Conservation (phyloP, 2,888 invertebrate species). For the Lasioglossum vierecki region DNA sequence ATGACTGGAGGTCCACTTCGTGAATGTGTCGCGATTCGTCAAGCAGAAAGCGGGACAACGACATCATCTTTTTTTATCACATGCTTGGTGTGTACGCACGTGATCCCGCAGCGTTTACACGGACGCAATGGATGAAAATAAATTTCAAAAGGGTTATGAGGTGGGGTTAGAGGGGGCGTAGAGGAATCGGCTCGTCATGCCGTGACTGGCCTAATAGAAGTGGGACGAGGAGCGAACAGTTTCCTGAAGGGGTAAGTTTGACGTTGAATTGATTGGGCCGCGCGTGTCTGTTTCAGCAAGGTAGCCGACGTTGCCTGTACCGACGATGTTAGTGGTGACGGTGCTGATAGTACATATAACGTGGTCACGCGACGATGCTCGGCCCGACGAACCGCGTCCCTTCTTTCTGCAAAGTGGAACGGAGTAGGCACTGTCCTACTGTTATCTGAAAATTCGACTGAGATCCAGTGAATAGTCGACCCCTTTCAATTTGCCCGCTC, state of each 20-base stretch:
- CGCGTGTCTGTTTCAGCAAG: slow-evolving; percentile 67
- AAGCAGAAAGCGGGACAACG: neutral
- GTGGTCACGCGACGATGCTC: slow-evolving; percentile 70
- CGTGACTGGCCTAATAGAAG: slow-evolving; percentile 74
- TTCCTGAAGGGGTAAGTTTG: slow-evolving; percentile 75
- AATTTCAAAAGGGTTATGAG: slow-evolving; percentile 64
- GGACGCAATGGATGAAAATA: slow-evolving; percentile 73
- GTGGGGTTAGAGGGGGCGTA: slow-evolving; percentile 39
- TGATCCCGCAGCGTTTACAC: slow-evolving; percentile 54
- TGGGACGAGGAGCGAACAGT: slow-evolving; percentile 61
- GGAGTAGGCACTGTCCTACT: slow-evolving; percentile 34
- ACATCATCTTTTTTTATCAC: slow-evolving; percentile 13
- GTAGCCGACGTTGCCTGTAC: slow-evolving; percentile 41
- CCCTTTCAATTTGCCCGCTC: neutral
- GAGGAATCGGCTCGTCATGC: slow-evolving; percentile 76
- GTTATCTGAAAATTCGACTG: slow-evolving; percentile 50
- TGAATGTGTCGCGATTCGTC: neutral
- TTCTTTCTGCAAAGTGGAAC: slow-evolving; percentile 61
- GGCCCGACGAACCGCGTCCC: neutral
- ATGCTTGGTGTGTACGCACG: neutral
- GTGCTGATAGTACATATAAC: slow-evolving; percentile 52
- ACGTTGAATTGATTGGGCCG: slow-evolving; percentile 80
- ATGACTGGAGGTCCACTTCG: neutral
- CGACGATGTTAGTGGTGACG: slow-evolving; percentile 52
- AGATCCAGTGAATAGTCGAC: slow-evolving; percentile 20